Evolutionary conservation across 2,797 vertebrate species (phyloP).

Genomic region (Cercopithecus neglectus): DNA sequence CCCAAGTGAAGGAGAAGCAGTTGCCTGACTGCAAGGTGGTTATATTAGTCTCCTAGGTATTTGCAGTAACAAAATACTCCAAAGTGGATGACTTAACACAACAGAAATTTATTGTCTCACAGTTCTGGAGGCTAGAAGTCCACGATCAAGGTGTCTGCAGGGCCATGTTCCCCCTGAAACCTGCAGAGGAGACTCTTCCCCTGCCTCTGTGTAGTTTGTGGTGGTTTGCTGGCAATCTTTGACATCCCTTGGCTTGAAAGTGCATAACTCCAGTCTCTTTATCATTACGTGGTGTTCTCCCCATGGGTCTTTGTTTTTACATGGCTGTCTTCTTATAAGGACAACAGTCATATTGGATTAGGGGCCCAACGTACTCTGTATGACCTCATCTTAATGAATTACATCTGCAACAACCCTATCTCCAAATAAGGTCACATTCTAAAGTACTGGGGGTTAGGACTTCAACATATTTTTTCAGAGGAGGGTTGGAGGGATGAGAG

Average conservation of each 20-base stretch:
- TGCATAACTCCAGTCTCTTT: background rate
- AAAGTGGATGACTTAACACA: background rate
- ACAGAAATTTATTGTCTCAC: background rate
- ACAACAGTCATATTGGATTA: background rate
- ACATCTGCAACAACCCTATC: conserved; percentile 6
- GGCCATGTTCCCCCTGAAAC: background rate
- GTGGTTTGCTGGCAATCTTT: background rate
- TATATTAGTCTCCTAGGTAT: background rate
- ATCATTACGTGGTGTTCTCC: background rate
- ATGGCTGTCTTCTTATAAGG: conserved; percentile 10
- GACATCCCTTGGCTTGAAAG: background rate
- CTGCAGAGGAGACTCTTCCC: background rate
- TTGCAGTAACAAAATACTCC: background rate
- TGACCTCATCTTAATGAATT: conserved; percentile 14
- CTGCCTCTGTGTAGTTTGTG: background rate
- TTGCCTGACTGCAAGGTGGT: background rate
- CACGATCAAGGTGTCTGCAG: background rate
- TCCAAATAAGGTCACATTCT: conserved; percentile 42
- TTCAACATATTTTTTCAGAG: background rate
- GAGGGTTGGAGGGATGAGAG: background rate
- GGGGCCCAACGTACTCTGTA: background rate
- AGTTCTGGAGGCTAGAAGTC: background rate
- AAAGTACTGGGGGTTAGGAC: background rate
- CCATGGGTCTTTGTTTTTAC: background rate
- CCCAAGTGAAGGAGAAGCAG: background rate